phyloP scores from a whole-genome alignment of 2,888 invertebrate genomes.

The Leucoma salicis region DNA sequence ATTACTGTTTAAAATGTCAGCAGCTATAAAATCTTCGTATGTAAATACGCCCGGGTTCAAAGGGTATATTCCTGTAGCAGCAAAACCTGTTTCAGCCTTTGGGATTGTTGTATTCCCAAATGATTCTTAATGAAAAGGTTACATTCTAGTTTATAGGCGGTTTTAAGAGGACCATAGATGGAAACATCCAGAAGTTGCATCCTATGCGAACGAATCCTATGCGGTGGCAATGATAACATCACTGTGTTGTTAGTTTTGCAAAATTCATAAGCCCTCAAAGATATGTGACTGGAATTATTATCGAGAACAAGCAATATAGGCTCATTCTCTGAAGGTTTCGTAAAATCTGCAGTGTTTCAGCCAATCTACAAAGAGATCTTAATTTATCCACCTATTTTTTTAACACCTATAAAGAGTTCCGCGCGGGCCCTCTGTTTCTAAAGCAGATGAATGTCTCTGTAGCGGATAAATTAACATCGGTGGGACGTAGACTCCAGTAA shows the following conservation, averaged over 20 bases:
- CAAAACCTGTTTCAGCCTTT: conserved; percentile 37
- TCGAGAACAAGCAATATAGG: conserved; percentile 11
- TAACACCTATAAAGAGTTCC: too few species aligned
- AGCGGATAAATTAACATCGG: background rate
- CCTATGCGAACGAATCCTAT: conserved; percentile 4
- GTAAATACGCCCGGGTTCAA: conserved; percentile 24
- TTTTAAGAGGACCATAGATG: too few species aligned
- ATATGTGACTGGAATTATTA: conserved; percentile 13
- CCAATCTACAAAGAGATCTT: background rate
- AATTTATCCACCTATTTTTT: too few species aligned
- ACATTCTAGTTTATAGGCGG: too few species aligned
- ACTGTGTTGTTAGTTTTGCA: conserved; percentile 2
- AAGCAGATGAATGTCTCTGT: background rate
- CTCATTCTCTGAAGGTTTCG: conserved; percentile 6
- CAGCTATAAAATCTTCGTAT: conserved; percentile 1
- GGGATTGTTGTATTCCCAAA: too few species aligned
- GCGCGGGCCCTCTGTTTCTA: too few species aligned
- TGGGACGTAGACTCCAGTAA: too few species aligned
- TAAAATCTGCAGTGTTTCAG: background rate
- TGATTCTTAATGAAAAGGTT: too few species aligned
- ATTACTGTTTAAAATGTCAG: conserved; percentile 3
- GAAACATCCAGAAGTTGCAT: background rate
- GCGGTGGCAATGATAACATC: conserved; percentile 9
- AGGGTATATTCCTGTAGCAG: conserved; percentile 41
- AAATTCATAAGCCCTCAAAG: conserved; percentile 4